Evolutionary conservation across 2,797 vertebrate species (phyloP).

Genomic region (Tokudaia muenninki): DNA sequence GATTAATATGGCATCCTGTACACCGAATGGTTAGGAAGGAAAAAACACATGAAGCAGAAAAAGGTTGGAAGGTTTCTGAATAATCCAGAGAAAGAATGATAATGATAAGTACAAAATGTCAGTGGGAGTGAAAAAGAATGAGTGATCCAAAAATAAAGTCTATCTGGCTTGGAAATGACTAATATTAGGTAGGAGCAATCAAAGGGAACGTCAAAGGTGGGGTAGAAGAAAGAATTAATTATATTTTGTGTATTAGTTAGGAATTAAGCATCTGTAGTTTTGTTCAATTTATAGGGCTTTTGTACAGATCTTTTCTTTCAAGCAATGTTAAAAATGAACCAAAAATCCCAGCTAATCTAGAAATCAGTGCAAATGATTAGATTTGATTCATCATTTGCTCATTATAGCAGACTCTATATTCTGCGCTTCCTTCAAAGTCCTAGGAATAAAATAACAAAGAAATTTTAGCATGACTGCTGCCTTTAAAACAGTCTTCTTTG

Average conservation of each 20-base stretch:
- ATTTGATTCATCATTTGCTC: background rate
- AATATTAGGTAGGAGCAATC: slow-evolving; percentile 64
- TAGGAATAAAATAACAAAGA: slow-evolving; percentile 6
- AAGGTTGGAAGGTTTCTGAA: slow-evolving; percentile 19
- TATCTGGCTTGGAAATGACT: slow-evolving; percentile 56
- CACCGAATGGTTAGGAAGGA: background rate
- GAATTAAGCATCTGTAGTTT: slow-evolving; percentile 7
- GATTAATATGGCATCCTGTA: slow-evolving; percentile 4
- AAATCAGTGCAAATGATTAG: slow-evolving; percentile 11
- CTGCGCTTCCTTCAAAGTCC: slow-evolving; percentile 30
- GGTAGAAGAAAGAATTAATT: slow-evolving; percentile 23
- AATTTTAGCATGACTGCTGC: background rate
- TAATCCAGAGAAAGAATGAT: slow-evolving; percentile 30
- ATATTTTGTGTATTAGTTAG: slow-evolving; percentile 36
- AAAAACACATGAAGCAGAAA: background rate
- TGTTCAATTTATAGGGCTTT: background rate
- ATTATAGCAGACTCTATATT: background rate
- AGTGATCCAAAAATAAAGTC: slow-evolving; percentile 35
- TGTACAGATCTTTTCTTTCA: background rate
- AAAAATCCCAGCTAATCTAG: background rate
- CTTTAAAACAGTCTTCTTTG: slow-evolving; percentile 7
- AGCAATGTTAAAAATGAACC: slow-evolving; percentile 40
- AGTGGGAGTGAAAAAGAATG: slow-evolving; percentile 47
- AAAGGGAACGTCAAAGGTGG: slow-evolving; percentile 15
- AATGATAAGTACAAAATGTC: slow-evolving; percentile 1